Evolutionary conservation across 1,140 invertebrate species (phyloP), one percentile per base, ranked within the genome.

Genomic region (Microplitis demolitor): DNA sequence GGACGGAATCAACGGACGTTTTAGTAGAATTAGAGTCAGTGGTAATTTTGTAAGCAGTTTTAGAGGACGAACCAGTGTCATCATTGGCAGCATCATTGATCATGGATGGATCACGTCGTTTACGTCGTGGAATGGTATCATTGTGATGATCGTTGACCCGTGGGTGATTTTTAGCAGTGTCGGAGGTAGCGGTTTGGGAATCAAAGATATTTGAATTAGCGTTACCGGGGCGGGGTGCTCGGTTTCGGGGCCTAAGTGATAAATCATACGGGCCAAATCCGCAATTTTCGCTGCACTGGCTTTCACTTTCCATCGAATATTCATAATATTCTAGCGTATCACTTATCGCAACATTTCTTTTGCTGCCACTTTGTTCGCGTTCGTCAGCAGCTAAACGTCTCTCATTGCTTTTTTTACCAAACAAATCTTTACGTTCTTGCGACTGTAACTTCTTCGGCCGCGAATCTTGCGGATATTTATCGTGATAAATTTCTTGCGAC

Each of bases 121-220:
- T 24, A 54, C 67, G 51, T 58, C 45, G 69, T 67, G 66, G 35
- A 75, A 76, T 54, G 37, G 74, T 71, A n/a, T 56, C 61, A 72
- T 77, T 75, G 75, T 79, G 75, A 63, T 79, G 73, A 77, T 80
- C 79, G 78, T 78, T 79, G 80, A 76, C 73, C 79, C 78, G 79
- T 79, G 78, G 82, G 82, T 85, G 83, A 83, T 87, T 87, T 50
- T 39, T 62, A 86, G 83, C 82, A 86, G 83, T 86, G 84, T 86
- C 82, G 85, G 85, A 86, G 83, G 84, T 87, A 84, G 83, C 83
- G 83, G 85, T 85, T 86, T 86, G 85, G 86, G 85, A 87, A 87
- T 87, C 84, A 87, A 87, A 87, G 82, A 86, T 81, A 87, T 85
- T 85, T 82, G 84, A 86, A 87, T 87, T 87, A 87, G 86, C 86